phyloP scores from a whole-genome alignment of 2,113 vertebrate species.

The Vimba vimba region DNA sequence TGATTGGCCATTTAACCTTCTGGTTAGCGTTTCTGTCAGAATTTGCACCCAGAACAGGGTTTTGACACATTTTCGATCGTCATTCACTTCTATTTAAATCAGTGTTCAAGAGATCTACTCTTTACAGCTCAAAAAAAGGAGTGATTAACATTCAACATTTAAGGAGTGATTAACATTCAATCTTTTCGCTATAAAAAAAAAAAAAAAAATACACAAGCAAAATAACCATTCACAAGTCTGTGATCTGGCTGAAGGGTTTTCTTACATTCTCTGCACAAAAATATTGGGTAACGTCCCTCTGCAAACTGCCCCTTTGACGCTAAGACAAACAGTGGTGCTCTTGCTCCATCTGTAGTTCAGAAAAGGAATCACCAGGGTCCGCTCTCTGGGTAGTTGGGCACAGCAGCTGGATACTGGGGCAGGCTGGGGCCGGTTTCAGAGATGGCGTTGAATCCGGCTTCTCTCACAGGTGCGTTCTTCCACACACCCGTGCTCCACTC shows the following conservation, averaged over 20 bases:
- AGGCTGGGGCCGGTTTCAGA: conserved; percentile 84
- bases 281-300: not conserved
- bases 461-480: conserved; percentile 82
- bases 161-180: not conserved
- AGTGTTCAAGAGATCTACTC: not conserved
- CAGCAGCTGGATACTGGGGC: conserved; percentile 88
- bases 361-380: conserved; percentile 71
- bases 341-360: conserved; percentile 63
- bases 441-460: conserved; percentile 85
- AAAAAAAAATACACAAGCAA: not conserved
- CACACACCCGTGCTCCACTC: conserved; percentile 88
- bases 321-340: conserved; percentile 1
- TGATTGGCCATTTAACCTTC: not conserved
- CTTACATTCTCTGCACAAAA: not conserved
- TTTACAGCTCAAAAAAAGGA: not conserved
- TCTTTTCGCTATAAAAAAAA: not conserved
- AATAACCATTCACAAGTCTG: not conserved
- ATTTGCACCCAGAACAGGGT: not conserved
- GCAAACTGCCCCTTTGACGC: conserved; percentile 3
- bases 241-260: not conserved
- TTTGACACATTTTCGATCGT: not conserved
- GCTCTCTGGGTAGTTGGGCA: conserved; percentile 88
- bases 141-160: not conserved
- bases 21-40: not conserved
- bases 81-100: not conserved